Evolutionary conservation across 2,113 vertebrate genomes (phyloP).

Genomic region (Smithornis capensis): DNA sequence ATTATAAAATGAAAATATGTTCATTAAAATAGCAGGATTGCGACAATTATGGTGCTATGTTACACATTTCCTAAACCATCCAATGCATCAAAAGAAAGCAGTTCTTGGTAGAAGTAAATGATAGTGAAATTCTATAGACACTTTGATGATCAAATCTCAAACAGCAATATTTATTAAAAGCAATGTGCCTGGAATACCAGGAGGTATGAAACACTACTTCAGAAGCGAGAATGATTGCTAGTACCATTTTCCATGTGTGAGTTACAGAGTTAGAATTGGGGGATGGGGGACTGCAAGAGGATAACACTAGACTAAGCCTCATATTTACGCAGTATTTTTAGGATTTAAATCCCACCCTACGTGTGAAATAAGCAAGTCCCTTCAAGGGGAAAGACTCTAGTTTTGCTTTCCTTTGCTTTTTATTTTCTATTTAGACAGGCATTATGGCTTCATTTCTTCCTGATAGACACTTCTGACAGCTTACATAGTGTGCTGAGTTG

Average conservation of each 20-base stretch:
- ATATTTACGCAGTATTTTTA: neutral
- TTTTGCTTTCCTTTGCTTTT: neutral
- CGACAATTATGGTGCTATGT: neutral
- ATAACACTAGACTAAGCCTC: neutral
- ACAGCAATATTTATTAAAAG: neutral
- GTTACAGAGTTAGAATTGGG: neutral
- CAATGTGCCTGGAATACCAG: neutral
- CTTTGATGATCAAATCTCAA: neutral
- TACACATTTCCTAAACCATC: neutral
- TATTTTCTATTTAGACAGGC: neutral
- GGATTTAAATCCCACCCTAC: neutral
- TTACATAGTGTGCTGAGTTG: neutral
- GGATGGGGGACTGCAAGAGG: rapidly evolving
- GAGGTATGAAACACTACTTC: neutral
- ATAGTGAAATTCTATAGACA: neutral
- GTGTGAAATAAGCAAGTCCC: neutral
- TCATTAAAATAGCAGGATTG: neutral
- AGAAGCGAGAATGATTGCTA: neutral
- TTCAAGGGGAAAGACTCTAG: neutral
- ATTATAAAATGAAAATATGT: neutral
- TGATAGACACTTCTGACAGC: neutral
- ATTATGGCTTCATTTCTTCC: neutral
- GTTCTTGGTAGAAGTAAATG: neutral
- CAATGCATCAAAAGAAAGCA: neutral
- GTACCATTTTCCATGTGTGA: rapidly evolving